These are phyloP conservation scores for Sanderia malayensis DNA, from an alignment of 30 jellyfish, hydroid and myxozoan genomes.

Conservation along the genomic window DNA sequence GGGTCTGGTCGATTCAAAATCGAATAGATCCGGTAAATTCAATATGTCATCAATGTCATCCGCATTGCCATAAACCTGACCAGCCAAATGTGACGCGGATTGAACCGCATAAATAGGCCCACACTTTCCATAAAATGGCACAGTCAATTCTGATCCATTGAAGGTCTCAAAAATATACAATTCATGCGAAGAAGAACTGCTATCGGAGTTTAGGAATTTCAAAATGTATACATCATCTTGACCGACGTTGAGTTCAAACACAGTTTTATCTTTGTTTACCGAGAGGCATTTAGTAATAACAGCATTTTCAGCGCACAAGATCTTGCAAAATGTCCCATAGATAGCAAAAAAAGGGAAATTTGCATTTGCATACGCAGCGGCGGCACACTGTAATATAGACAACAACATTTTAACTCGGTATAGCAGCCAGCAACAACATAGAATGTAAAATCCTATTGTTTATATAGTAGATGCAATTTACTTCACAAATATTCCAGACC, in stretches of 20 bases:
- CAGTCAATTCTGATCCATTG: conserved; percentile 31
- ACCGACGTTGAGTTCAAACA: neutral
- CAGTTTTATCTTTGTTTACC: conserved; percentile 5
- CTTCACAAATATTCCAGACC: too few species aligned
- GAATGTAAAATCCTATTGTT: too few species aligned
- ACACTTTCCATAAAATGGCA: conserved; percentile 29
- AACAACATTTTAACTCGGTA: too few species aligned
- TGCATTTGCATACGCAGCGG: too few species aligned
- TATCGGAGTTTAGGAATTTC: neutral
- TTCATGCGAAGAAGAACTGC: neutral
- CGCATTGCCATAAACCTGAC: conserved; percentile 32
- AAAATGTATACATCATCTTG: neutral
- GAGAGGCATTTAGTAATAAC: conserved; percentile 19
- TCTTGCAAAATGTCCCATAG: conserved; percentile 12
- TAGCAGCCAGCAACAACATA: too few species aligned
- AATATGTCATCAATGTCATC: conserved; percentile 12
- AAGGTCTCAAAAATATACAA: neutral
- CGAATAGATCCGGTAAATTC: conserved; percentile 6
- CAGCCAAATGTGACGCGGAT: conserved; percentile 23
- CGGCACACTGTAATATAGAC: too few species aligned
- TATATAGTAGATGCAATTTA: too few species aligned
- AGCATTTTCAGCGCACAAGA: conserved; percentile 8
- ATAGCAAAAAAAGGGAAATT: too few species aligned
- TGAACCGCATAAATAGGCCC: conserved; percentile 30
- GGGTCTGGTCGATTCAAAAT: neutral